Evolutionary conservation across 2,888 invertebrate species (phyloP), one percentile per base, ranked within the genome.

Genomic region (Tineola bisselliella): DNA sequence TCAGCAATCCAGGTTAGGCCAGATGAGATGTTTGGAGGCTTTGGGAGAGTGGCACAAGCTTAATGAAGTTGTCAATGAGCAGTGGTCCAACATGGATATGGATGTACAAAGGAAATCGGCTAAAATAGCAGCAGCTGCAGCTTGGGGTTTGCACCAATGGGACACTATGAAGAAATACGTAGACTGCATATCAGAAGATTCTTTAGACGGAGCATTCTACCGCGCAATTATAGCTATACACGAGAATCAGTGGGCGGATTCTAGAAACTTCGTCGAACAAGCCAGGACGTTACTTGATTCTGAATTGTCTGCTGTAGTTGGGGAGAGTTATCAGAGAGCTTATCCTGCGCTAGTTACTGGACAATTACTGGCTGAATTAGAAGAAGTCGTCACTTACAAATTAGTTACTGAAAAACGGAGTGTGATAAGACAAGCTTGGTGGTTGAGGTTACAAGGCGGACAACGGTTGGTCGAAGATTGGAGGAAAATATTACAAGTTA

Each of bases 371-470:
- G 95, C 98, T 0, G 99, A 99, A 77, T 81, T 99, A 62, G 99
- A 99, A 76, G 99, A 99, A 84, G 96, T 97, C 0, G 97, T 99
- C 61, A 98, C 98, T 68, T 99, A 96, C 77, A 97, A 98, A 76
- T 83, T 98, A 44, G 93, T 98, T 13, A 93, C 94, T 0, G 98
- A 99, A 74, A 88, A 97, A 59, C 88, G 97, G 61, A 91, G 92
- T 38, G 90, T 91, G 1, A 93, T 96, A 58, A 91, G 92, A 62
- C 88, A 90, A 59, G 94, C 97, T 88, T 98, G 98, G 98, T 98
- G 98, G 97, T 94, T 97, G 62, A 89, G 99, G 64, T 83, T 99
- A 44, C 96, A 95, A 76, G 97, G 98, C 5, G 98, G 98, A 11
- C 97, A 99, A 73, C 89, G 94, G 63, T 89, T 97, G 59, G 98